Percentiles rank a stretch among this genome's conserved stretches.
These are phyloP conservation scores for Acipenser oxyrinchus DNA, from an alignment of 2,797 vertebrate species.

Conservation along the genomic window DNA sequence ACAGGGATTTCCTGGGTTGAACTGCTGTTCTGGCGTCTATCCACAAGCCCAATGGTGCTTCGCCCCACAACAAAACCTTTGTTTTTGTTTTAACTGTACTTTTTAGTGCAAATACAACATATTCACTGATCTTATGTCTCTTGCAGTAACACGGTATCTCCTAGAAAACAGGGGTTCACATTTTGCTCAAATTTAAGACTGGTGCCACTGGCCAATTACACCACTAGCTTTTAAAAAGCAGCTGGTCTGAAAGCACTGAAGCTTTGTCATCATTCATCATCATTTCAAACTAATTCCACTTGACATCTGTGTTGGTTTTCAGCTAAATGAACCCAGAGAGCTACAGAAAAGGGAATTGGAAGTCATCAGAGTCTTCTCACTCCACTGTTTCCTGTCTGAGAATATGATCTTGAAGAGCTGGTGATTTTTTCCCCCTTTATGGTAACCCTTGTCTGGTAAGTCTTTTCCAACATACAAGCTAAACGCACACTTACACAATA, in stretches of 20 bases:
- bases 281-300: conserved; percentile 47
- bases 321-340: conserved; percentile 44
- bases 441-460: conserved; percentile 16
- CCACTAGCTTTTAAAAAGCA: too few species aligned
- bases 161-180: too few species aligned
- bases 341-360: conserved; percentile 30
- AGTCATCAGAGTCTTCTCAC: not conserved
- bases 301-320: conserved; percentile 56
- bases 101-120: too few species aligned
- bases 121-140: too few species aligned
- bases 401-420: conserved; percentile 29
- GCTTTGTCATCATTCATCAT: conserved; percentile 33
- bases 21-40: not conserved
- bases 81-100: too few species aligned
- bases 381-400: conserved; percentile 19
- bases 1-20: not conserved
- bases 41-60: not conserved
- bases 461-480: too few species aligned
- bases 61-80: too few species aligned
- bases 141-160: too few species aligned
- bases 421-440: conserved; percentile 15
- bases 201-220: too few species aligned
- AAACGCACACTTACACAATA: too few species aligned
- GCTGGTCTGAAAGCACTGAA: conserved; percentile 29
- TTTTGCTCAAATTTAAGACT: too few species aligned